Evolutionary conservation across 2,888 invertebrate species (phyloP).

Genomic region (Nebria salina): DNA sequence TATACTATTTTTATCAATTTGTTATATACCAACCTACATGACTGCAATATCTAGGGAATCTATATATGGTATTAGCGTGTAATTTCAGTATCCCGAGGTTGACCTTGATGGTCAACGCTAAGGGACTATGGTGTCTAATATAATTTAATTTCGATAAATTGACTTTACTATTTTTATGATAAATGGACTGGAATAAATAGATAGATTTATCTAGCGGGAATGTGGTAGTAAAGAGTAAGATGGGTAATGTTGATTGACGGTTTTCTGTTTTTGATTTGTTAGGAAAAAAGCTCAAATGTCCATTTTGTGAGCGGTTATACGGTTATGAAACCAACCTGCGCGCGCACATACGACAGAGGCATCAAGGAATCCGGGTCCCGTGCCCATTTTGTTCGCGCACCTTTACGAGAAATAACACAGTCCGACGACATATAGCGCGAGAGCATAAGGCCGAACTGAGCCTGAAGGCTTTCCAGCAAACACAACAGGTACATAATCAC

Average conservation of each 20-base stretch:
- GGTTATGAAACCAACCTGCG: conserved; percentile 93
- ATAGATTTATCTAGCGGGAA: too few species aligned
- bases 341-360: conserved; percentile 90
- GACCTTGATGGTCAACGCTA: too few species aligned
- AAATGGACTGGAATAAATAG: too few species aligned
- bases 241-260: not conserved
- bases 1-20: too few species aligned
- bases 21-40: too few species aligned
- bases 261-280: conserved; percentile 23
- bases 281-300: conserved; percentile 93
- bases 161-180: too few species aligned
- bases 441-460: conserved; percentile 83
- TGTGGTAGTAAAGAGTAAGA: too few species aligned
- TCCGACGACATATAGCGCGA: conserved; percentile 88
- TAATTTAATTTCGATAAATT: too few species aligned
- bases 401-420: conserved; percentile 92
- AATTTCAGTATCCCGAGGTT: too few species aligned
- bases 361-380: conserved; percentile 91
- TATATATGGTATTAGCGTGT: too few species aligned
- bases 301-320: conserved; percentile 91
- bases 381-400: conserved; percentile 91
- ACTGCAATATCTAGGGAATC: too few species aligned
- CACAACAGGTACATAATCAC: conserved; percentile 70
- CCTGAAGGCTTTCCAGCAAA: conserved; percentile 72
- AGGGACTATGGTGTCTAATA: too few species aligned